Evolutionary conservation across 2,888 invertebrate species (phyloP).

Genomic region (Polydrusus tereticollis): DNA sequence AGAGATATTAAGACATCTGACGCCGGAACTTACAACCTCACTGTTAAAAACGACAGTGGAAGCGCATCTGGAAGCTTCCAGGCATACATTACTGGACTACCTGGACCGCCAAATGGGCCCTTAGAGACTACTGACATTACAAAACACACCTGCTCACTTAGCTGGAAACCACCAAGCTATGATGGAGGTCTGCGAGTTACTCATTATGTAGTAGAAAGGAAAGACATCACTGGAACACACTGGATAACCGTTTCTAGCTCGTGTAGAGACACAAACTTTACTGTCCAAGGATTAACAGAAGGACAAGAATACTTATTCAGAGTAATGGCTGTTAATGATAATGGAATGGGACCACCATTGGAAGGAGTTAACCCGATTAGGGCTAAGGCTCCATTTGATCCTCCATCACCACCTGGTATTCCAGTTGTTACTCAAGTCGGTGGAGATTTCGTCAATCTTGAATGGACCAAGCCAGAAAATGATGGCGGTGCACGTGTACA

Average conservation of each 20-base stretch:
- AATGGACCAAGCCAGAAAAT: conserved; percentile 93
- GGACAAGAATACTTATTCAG: conserved; percentile 98
- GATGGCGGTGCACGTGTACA: conserved; percentile 97
- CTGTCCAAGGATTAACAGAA: conserved; percentile 94
- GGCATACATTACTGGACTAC: conserved; percentile 91
- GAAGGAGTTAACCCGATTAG: conserved; percentile 90
- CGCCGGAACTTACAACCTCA: conserved; percentile 89
- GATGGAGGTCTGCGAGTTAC: conserved; percentile 94
- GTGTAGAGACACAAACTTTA: conserved; percentile 87
- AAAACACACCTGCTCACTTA: conserved; percentile 89
- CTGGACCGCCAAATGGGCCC: conserved; percentile 95
- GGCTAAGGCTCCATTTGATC: conserved; percentile 89
- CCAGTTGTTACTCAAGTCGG: conserved; percentile 95
- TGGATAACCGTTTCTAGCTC: conserved; percentile 92
- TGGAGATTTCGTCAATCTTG: conserved; percentile 96
- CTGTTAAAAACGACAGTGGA: conserved; percentile 93
- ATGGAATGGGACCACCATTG: conserved; percentile 93
- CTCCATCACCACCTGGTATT: conserved; percentile 92
- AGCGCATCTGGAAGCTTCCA: conserved; percentile 86
- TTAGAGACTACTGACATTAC: conserved; percentile 90
- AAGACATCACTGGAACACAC: conserved; percentile 86
- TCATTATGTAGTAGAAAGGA: conserved; percentile 95
- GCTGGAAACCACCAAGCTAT: conserved; percentile 95
- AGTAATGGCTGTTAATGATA: conserved; percentile 97
- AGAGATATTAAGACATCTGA: conserved; percentile 92